Percentiles rank a stretch among this genome's conserved stretches.
These are phyloP conservation scores for Meriones psammophilus DNA, from an alignment of 2,797 vertebrate species.

Conservation along the genomic window DNA sequence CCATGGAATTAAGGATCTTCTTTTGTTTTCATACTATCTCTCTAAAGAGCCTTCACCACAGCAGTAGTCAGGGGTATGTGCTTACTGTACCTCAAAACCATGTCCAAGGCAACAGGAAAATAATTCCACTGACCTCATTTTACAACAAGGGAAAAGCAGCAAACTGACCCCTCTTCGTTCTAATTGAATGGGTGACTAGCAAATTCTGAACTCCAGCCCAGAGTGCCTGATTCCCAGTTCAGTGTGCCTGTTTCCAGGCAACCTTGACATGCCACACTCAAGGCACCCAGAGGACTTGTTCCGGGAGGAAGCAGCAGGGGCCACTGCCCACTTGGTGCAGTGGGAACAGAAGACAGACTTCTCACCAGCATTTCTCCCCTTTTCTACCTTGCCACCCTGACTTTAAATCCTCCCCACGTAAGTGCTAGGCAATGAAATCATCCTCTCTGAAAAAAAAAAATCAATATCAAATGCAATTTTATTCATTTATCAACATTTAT, in stretches of 20 bases:
- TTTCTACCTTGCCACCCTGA: conserved; percentile 1
- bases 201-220: background rate
- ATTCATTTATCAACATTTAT: conserved; percentile 57
- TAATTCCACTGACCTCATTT: background rate
- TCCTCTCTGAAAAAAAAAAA: background rate
- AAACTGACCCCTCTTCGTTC: background rate
- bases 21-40: background rate
- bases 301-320: background rate
- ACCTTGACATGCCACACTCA: background rate
- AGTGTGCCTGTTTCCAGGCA: background rate
- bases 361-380: background rate
- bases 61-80: background rate
- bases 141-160: background rate
- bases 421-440: conserved; percentile 1
- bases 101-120: background rate
- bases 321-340: background rate
- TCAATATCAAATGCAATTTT: background rate
- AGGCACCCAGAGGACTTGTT: background rate
- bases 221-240: background rate
- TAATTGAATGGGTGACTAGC: background rate
- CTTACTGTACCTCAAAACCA: background rate
- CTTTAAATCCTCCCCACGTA: background rate
- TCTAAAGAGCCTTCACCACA: background rate
- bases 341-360: background rate
- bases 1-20: conserved; percentile 1